These are phyloP conservation scores for Sipha maydis DNA, from an alignment of 2,888 invertebrate genomes.

Conservation along the genomic window DNA sequence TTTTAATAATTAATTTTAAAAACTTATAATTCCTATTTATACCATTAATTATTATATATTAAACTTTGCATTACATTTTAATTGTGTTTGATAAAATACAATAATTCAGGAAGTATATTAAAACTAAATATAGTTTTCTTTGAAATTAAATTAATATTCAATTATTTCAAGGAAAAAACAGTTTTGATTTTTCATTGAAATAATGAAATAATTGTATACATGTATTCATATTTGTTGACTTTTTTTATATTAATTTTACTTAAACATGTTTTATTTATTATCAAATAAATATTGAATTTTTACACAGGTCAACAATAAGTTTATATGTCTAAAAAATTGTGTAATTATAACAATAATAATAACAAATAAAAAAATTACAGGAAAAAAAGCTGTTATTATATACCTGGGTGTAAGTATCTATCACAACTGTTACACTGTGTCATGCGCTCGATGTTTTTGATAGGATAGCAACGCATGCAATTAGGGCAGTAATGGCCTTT, in stretches of 20 bases:
- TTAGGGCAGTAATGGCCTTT: slow-evolving; percentile 79
- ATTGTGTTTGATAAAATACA: no score
- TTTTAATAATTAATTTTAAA: no score
- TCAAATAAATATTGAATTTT: not conserved
- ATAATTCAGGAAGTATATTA: no score
- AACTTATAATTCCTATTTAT: no score
- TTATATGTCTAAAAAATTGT: not conserved
- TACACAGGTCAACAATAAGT: slow-evolving; percentile 44
- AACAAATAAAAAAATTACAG: not conserved
- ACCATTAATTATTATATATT: no score
- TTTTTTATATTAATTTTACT: not conserved
- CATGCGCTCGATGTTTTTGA: slow-evolving; percentile 73
- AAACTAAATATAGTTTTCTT: no score
- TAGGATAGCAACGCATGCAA: slow-evolving; percentile 76
- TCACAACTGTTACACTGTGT: slow-evolving; percentile 70
- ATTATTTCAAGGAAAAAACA: no score
- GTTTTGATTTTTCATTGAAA: not conserved
- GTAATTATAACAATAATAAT: not conserved
- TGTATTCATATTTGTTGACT: not conserved
- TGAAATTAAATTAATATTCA: no score
- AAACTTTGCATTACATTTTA: no score
- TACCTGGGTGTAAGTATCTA: slow-evolving; percentile 71
- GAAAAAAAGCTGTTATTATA: slow-evolving; percentile 65
- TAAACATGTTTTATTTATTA: not conserved
- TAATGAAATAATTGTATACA: not conserved